Evolutionary conservation across 2,888 invertebrate genomes (phyloP).

Genomic region (Norana najaformis): DNA sequence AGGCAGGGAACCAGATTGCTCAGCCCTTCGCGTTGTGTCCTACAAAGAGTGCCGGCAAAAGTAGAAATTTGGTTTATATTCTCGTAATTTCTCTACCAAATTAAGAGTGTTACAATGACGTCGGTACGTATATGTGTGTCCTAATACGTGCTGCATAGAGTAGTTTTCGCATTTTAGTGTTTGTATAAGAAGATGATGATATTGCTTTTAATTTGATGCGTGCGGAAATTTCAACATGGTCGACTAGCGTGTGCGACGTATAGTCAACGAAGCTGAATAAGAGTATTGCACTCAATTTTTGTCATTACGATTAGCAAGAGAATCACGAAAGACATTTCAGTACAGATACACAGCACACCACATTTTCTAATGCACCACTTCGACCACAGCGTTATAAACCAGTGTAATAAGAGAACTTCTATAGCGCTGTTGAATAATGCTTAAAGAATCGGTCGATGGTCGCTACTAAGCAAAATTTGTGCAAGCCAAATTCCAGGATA

Average conservation of each 20-base stretch:
- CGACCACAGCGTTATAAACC: not conserved
- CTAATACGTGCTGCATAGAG: not conserved
- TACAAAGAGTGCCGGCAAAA: not conserved
- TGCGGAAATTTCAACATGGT: not conserved
- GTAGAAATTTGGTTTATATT: not conserved
- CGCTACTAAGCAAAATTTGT: too few relatives aligned
- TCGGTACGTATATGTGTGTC: not conserved
- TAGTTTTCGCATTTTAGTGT: not conserved
- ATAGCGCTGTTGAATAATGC: too few relatives aligned
- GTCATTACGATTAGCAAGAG: not conserved
- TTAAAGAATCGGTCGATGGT: too few relatives aligned
- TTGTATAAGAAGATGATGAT: not conserved
- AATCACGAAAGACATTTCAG: not conserved
- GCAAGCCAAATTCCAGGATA: too few relatives aligned
- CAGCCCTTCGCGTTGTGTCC: not conserved
- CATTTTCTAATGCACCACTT: not conserved
- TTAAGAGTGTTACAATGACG: not conserved
- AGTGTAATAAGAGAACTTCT: too few relatives aligned
- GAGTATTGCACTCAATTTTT: not conserved
- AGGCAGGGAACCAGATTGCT: not conserved
- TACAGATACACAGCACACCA: not conserved
- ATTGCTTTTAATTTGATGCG: not conserved
- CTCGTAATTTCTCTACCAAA: not conserved
- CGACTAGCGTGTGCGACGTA: conserved; percentile 13
- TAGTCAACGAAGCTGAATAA: not conserved